A percentile compares a stretch with the other conserved stretches of the same genome.
phyloP scores from a whole-genome alignment of 2,888 invertebrate species.

The Onchidella celtica region DNA sequence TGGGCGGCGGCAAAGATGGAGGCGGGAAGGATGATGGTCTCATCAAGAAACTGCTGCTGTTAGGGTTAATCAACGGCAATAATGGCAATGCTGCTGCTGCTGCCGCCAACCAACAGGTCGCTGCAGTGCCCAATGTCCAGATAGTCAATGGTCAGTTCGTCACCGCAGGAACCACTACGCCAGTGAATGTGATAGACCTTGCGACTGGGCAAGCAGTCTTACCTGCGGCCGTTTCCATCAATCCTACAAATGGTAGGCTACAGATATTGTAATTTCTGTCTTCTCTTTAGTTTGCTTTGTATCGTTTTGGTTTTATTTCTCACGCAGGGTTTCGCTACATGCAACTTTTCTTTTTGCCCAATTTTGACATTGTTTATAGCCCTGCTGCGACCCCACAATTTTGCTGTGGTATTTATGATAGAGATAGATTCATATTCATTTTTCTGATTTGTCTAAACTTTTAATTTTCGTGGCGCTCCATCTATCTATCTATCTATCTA shows the following conservation, averaged over 20 bases:
- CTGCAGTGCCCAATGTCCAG: conserved; percentile 11
- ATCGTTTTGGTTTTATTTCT: too few relatives aligned
- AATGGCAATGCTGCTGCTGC: background rate
- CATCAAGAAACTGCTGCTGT: conserved; percentile 8
- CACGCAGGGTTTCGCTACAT: too few relatives aligned
- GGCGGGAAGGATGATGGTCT: conserved; percentile 10
- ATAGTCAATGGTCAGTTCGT: conserved; percentile 20
- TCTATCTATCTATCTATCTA: too few relatives aligned
- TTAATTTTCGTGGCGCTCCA: too few relatives aligned
- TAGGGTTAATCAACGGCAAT: conserved; percentile 2
- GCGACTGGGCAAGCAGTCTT: background rate
- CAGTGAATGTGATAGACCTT: conserved; percentile 14
- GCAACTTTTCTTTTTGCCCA: too few relatives aligned
- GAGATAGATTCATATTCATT: too few relatives aligned
- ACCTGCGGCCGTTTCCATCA: background rate
- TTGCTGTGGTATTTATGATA: too few relatives aligned
- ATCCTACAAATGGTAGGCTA: background rate
- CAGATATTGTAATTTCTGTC: too few relatives aligned
- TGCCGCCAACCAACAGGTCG: background rate
- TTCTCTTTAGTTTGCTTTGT: too few relatives aligned
- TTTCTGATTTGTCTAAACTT: too few relatives aligned
- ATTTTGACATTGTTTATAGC: too few relatives aligned
- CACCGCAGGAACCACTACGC: background rate
- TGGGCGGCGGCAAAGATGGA: background rate
- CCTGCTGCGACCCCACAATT: too few relatives aligned